Percentiles rank a stretch among this genome's conserved stretches.
Evolutionary conservation across 2,797 vertebrate genomes (phyloP).

Genomic region (Poeciliopsis gracilis): DNA sequence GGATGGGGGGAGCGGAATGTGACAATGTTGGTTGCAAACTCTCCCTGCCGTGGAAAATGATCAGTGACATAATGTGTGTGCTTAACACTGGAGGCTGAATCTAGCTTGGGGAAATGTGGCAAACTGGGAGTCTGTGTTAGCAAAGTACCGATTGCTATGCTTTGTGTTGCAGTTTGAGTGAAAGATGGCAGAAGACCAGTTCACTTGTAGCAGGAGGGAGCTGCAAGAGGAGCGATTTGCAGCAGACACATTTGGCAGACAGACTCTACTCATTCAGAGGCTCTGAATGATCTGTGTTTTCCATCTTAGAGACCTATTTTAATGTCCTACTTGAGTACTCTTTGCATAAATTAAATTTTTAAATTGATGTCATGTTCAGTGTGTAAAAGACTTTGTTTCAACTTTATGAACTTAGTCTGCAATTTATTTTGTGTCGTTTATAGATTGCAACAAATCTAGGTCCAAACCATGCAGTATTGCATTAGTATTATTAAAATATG

Average conservation of each 20-base stretch:
- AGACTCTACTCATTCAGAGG: background rate
- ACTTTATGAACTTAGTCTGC: background rate
- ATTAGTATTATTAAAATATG: background rate
- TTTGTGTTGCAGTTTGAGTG: conserved; percentile 3
- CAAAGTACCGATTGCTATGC: background rate
- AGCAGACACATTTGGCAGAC: background rate
- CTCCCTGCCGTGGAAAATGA: background rate
- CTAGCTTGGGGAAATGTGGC: background rate
- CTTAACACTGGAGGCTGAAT: background rate
- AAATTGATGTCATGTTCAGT: background rate
- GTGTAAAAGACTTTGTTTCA: background rate
- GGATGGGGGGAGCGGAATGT: background rate
- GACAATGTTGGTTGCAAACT: background rate
- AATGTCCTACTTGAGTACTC: background rate
- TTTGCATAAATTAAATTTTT: background rate
- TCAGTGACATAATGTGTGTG: conserved; percentile 1
- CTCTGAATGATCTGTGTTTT: background rate
- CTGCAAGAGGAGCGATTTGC: background rate
- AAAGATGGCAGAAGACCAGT: background rate
- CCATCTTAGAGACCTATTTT: background rate
- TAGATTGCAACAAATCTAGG: background rate
- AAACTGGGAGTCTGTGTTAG: conserved; percentile 2
- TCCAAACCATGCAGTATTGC: too few relatives aligned
- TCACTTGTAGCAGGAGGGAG: background rate
- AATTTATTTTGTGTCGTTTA: background rate